Evolutionary conservation across 2,888 invertebrate genomes (phyloP), one percentile per base, ranked within the genome.

Genomic region (Melanchra persicariae): DNA sequence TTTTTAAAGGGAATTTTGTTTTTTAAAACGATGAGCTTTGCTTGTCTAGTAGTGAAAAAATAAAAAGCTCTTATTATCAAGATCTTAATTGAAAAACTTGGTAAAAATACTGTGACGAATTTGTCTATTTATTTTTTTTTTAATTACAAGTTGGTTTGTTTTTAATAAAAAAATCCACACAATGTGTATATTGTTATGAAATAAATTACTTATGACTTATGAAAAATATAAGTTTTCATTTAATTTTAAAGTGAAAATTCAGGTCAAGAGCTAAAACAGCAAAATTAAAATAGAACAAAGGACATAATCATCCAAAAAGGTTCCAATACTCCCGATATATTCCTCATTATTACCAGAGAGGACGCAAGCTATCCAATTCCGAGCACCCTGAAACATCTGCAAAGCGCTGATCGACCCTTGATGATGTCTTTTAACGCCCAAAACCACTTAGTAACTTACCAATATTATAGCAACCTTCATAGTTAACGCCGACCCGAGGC

Each of bases 381-480:
- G 74, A 84, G 70, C 55, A 57, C 71, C 60, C 49, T 72, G 37
- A 74, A 85, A 78, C 81, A 81, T 86, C 83, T 85, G 76, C 83
- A 63, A 58, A 70, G 70, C 47, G 70, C 74, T 77, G 83, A 85
- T 85, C 85, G 77, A 77, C 76, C 75, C 75, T 72, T 74, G 65
- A 85, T 80, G 85, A 83, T 85, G 85, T 85, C 87, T 85, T 83
- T 86, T 85, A 85, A 86, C 85, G 83, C 74, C 79, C 83, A 71
- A 85, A 86, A 85, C 83, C 85, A 85, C 85, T 85, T 86, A 85
- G 83, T 85, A 85, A 82, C 82, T 84, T 82, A 83, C 84, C 87
- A 85, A 85, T 85, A 85, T 85, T 82, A 85, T 85, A 87, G 73
- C 79, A 85, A 79, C 84, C 84, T 80, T 85, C 71, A 79, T 75